Evolutionary conservation across 1,140 invertebrate species (phyloP).

Genomic region (Wasmannia auropunctata): DNA sequence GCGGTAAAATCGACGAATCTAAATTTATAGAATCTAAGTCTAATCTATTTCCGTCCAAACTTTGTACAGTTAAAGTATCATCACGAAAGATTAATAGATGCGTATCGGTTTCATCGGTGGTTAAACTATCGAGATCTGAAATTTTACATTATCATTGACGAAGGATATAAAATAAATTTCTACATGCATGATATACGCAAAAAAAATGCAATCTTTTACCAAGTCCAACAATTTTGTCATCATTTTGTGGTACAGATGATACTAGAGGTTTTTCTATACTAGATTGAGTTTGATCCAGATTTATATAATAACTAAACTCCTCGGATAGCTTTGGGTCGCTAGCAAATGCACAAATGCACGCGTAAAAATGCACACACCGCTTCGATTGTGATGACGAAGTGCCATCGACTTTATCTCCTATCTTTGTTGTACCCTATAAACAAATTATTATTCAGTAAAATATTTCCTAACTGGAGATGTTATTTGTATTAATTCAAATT

Average conservation of each 20-base stretch:
- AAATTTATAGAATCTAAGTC: constrained; percentile 81
- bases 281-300: constrained; percentile 83
- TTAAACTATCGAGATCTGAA: constrained; percentile 80
- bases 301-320: constrained; percentile 90
- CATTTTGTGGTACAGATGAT: constrained; percentile 70
- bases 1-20: constrained; percentile 77
- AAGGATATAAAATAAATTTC: constrained; percentile 1
- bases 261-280: constrained; percentile 74
- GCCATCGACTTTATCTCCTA: constrained; percentile 72
- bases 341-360: constrained; percentile 93
- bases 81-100: constrained; percentile 82
- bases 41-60: constrained; percentile 76
- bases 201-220: constrained; percentile 75
- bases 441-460: constrained; percentile 24
- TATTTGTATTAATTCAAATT: not conserved
- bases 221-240: constrained; percentile 81
- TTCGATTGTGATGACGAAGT: constrained; percentile 66
- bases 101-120: constrained; percentile 77
- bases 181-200: not conserved
- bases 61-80: constrained; percentile 79
- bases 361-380: constrained; percentile 88
- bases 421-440: constrained; percentile 72
- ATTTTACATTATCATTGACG: constrained; percentile 39
- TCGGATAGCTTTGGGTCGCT: constrained; percentile 89
- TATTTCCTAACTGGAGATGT: not conserved